Percentiles rank a stretch among this genome's conserved stretches.
phyloP scores from a whole-genome alignment of 1,140 invertebrate genomes.

The Drosophila littoralis region DNA sequence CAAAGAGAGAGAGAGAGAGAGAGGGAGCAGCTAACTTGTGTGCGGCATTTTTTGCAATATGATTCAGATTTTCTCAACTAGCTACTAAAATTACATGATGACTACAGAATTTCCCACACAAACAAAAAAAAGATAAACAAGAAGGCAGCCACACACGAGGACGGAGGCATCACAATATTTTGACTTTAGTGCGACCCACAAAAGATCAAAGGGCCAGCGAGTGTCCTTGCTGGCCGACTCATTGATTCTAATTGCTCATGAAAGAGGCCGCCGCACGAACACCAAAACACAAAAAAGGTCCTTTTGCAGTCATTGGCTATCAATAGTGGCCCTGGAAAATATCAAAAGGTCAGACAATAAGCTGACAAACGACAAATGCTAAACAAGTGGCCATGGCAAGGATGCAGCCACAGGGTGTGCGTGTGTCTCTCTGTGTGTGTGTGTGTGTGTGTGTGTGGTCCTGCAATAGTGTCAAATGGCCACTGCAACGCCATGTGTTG shows the following conservation, averaged over 20 bases:
- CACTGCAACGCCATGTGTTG: constrained; percentile 31
- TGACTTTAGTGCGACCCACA: constrained; percentile 63
- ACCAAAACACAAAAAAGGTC: constrained; percentile 24
- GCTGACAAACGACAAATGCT: constrained; percentile 57
- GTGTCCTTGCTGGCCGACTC: constrained; percentile 63
- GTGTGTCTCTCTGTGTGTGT: constrained; percentile 31
- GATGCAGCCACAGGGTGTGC: constrained; percentile 20
- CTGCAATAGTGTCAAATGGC: constrained; percentile 38
- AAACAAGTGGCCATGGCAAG: constrained; percentile 59
- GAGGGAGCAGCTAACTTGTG: not conserved
- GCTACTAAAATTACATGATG: constrained; percentile 51
- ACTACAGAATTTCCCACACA: constrained; percentile 63
- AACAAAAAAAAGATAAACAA: constrained; percentile 14
- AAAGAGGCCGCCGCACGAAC: constrained; percentile 56
- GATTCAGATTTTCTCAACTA: constrained; percentile 39
- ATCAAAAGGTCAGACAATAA: constrained; percentile 38
- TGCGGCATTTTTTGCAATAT: constrained; percentile 29
- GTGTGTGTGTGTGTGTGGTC: constrained; percentile 46
- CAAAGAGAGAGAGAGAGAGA: not conserved
- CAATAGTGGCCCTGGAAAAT: constrained; percentile 11
- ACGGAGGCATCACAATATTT: constrained; percentile 65
- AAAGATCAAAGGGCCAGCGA: constrained; percentile 51
- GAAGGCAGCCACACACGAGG: constrained; percentile 37
- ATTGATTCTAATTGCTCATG: constrained; percentile 76
- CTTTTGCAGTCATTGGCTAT: constrained; percentile 50